Evolutionary conservation across 2,113 vertebrate species (phyloP).

Genomic region (Cryptomyrus ogoouensis): DNA sequence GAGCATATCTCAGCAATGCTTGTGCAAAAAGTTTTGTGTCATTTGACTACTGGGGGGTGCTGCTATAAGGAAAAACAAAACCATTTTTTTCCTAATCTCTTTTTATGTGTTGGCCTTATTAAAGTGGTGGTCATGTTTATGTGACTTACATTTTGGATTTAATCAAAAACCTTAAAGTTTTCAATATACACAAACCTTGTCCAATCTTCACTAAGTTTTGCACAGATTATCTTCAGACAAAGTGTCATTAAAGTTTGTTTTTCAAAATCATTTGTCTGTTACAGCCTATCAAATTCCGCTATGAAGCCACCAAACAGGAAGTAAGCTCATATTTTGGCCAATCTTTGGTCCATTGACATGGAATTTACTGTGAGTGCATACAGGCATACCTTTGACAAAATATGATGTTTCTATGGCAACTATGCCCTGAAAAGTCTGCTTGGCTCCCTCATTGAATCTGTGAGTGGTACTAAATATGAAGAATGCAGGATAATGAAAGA

Average conservation of each 20-base stretch:
- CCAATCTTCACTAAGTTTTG: neutral
- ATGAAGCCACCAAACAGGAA: neutral
- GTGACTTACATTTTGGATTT: neutral
- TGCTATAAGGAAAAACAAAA: neutral
- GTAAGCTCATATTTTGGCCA: neutral
- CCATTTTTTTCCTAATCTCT: neutral
- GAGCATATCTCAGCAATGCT: neutral
- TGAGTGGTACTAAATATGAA: neutral
- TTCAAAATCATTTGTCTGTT: no score
- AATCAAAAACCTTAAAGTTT: neutral
- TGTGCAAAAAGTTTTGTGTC: neutral
- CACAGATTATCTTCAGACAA: neutral
- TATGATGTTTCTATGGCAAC: neutral
- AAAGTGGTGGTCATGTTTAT: neutral
- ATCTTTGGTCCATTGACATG: neutral
- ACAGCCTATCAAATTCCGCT: no score
- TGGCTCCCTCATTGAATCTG: neutral
- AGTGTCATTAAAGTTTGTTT: neutral
- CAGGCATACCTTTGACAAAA: neutral
- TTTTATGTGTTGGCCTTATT: neutral
- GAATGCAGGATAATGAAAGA: neutral
- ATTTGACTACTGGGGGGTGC: neutral
- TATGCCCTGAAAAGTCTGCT: neutral
- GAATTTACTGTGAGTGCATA: neutral
- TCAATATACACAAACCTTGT: neutral